Evolutionary conservation across 2,888 invertebrate genomes (phyloP), one percentile per base, ranked within the genome.

Genomic region (Pammene fasciana): DNA sequence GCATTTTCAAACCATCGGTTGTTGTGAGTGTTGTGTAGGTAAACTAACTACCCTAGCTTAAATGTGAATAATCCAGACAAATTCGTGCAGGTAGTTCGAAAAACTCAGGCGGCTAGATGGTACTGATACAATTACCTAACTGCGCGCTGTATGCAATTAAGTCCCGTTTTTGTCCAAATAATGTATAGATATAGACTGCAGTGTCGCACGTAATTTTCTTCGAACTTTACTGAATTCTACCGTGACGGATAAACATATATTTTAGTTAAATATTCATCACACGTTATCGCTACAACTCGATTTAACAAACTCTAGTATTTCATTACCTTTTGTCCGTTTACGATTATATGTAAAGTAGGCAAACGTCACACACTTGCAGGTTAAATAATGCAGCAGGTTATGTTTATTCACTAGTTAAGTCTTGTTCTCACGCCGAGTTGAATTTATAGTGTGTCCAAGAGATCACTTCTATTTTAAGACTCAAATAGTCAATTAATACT

Each of bases 381-480:
- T 62, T 43, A 62, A 52, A 41, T 62, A 62, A 59, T 68, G 34
- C 64, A 64, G 34, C 50, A 41, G 45, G 45, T 45, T 45, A 64
- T 64, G 68, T 65, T 65, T 68, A 65, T 68, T 68, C 57, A 68
- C 34, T 45, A 43, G 18, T 14, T 46, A 60, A 56, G 56, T 50
- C 34, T 57, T 56, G 41, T 68, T 68, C 68, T 68, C 68, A 68
- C 64, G 68, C 50, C 9, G n/a, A 34, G 50, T 36, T 67, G 60
- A 61, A 68, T 68, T 65, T 48, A 54, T 68, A 68, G 16, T 38
- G 52, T 34, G 59, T 9, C 14, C 55, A 13, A 41, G 48, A 68
- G 68, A 64, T 68, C 61, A 48, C 16, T 57, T 43, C 64, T 65
- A 65, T 68, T 68, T 68, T 68, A 65, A 65, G 68, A 59, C 57